Evolutionary conservation across 2,888 invertebrate species (phyloP).

Genomic region (Drosophila gaucha): DNA sequence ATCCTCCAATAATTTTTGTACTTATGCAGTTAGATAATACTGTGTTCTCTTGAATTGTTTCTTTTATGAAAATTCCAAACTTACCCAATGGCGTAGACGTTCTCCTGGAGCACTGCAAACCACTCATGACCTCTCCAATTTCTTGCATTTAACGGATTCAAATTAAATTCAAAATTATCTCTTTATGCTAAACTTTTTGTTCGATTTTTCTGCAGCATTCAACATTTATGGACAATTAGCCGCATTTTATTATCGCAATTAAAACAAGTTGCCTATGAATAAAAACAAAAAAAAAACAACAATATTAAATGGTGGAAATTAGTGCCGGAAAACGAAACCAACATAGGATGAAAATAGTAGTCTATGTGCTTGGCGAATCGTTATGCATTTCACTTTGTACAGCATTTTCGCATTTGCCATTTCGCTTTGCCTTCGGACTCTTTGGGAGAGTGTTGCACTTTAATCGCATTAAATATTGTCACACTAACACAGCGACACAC

Average conservation of each 20-base stretch:
- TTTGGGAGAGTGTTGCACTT: conserved; percentile 68
- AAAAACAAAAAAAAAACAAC: conserved; percentile 2
- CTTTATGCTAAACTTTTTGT: conserved; percentile 10
- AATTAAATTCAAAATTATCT: conserved; percentile 14
- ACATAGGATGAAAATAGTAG: conserved; percentile 1
- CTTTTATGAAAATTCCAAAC: conserved; percentile 15
- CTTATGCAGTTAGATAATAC: too few species aligned
- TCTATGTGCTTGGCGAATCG: conserved; percentile 12
- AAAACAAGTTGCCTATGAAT: conserved; percentile 1
- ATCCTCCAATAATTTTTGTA: too few species aligned
- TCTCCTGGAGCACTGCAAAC: conserved; percentile 19
- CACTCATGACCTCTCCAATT: conserved; percentile 28
- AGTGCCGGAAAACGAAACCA: conserved; percentile 1
- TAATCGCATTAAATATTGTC: conserved; percentile 80
- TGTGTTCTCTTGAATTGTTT: too few species aligned
- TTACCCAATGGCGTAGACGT: conserved; percentile 50
- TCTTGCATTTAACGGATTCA: conserved; percentile 12
- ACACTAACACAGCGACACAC: conserved; percentile 49
- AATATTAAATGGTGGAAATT: conserved; percentile 18
- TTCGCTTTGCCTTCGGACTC: conserved; percentile 24
- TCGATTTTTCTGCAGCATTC: conserved; percentile 17
- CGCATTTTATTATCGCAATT: conserved; percentile 31
- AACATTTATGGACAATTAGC: conserved; percentile 31
- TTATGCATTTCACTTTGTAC: conserved; percentile 8
- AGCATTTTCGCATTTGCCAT: conserved; percentile 26